phyloP scores from a whole-genome alignment of 2,797 vertebrate genomes.

The Graptemys geographica region DNA sequence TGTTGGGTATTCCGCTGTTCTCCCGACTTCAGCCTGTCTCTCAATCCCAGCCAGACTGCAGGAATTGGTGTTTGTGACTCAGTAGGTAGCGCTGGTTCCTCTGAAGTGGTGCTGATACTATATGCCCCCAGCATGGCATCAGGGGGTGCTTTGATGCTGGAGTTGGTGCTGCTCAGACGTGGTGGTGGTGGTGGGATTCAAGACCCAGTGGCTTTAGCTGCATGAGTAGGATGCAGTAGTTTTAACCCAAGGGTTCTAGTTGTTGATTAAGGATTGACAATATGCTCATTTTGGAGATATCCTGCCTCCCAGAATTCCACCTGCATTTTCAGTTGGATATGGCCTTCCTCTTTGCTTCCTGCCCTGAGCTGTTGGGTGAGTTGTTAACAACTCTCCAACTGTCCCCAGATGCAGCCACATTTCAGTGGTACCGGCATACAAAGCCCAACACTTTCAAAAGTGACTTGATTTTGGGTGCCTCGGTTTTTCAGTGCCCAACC shows the following conservation, averaged over 20 bases:
- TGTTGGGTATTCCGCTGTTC: background rate
- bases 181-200: background rate
- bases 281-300: fast-evolving
- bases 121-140: background rate
- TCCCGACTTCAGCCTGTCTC: background rate
- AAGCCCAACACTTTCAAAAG: slow-evolving; percentile 1
- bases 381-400: background rate
- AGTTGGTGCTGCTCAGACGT: background rate
- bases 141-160: background rate
- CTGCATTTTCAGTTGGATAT: background rate
- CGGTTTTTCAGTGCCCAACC: fast-evolving
- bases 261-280: background rate
- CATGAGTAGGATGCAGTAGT: background rate
- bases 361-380: background rate
- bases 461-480: background rate
- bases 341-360: background rate
- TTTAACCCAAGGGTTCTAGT: background rate
- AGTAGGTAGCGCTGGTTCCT: background rate
- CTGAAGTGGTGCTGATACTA: background rate
- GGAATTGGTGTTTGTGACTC: background rate
- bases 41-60: background rate
- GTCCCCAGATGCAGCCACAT: background rate
- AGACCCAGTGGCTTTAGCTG: background rate
- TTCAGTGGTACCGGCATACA: background rate
- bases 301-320: background rate